Conservation (phyloP, 2,888 invertebrate species). For the Glyphotaelius pellucidus region DNA sequence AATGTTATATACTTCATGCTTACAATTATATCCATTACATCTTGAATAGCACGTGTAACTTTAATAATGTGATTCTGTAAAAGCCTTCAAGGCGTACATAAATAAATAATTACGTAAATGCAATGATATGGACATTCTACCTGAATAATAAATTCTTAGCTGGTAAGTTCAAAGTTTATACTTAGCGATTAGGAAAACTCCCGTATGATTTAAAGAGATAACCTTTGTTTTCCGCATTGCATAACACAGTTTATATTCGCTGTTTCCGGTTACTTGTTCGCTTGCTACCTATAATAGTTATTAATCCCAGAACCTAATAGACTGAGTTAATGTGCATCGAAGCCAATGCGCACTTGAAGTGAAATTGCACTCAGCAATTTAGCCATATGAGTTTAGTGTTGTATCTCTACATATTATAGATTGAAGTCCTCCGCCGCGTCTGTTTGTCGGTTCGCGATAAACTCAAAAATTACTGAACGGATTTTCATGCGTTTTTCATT, state of each 20-base stretch:
- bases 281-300: not conserved
- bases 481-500: too few species aligned
- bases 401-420: too few species aligned
- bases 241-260: not conserved
- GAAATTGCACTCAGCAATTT: too few species aligned
- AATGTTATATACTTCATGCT: too few species aligned
- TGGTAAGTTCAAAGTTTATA: not conserved
- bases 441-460: too few species aligned
- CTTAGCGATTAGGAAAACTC: not conserved
- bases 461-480: too few species aligned
- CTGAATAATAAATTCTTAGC: not conserved
- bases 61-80: too few species aligned
- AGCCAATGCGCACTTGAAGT: not conserved
- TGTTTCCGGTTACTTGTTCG: not conserved
- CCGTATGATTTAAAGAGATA: not conserved
- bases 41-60: too few species aligned
- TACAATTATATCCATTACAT: too few species aligned
- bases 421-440: too few species aligned
- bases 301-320: not conserved
- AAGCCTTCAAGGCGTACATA: too few species aligned
- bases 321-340: not conserved
- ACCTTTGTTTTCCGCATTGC: not conserved
- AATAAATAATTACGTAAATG: not conserved
- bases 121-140: not conserved
- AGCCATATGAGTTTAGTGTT: too few species aligned